Conservation (phyloP, 2,797 vertebrate genomes). For the Schizopygopsis malacanthus region DNA sequence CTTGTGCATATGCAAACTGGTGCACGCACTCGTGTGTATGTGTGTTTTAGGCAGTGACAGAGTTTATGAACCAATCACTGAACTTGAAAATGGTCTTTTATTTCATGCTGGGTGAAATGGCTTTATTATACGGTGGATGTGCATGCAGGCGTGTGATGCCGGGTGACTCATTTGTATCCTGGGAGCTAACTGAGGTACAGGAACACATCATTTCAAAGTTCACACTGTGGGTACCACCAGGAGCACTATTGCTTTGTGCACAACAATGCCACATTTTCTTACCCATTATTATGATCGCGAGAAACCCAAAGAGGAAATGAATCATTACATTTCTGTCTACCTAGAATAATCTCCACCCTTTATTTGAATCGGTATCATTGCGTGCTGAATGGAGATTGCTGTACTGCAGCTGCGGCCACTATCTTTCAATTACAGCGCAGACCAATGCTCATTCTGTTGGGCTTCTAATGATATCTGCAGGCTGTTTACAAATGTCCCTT, state of each 20-base stretch:
- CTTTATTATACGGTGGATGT: conserved; percentile 69
- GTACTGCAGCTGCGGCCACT: conserved; percentile 53
- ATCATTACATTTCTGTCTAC: conserved; percentile 59
- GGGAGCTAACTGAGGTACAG: conserved; percentile 66
- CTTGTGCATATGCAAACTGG: not conserved
- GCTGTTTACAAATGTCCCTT: conserved; percentile 57
- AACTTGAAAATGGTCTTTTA: conserved; percentile 69
- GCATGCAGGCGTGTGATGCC: conserved; percentile 66
- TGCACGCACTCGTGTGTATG: not conserved
- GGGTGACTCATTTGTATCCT: conserved; percentile 68
- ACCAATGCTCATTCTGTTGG: conserved; percentile 44
- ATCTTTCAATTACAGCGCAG: conserved; percentile 63
- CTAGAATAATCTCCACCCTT: conserved; percentile 60
- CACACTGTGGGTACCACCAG: conserved; percentile 61
- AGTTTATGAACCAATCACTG: conserved; percentile 69
- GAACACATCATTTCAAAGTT: conserved; percentile 70
- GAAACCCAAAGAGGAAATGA: conserved; percentile 58
- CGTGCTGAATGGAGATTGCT: conserved; percentile 51
- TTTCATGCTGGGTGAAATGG: conserved; percentile 67
- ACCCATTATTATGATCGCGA: conserved; percentile 51
- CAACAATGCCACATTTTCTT: conserved; percentile 59
- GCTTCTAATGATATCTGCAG: conserved; percentile 58
- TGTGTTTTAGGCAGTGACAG: conserved; percentile 35
- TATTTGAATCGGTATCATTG: conserved; percentile 51
- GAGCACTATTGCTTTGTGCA: conserved; percentile 60